phyloP scores from a whole-genome alignment of 2,113 vertebrate species.

The Merops nubicus region DNA sequence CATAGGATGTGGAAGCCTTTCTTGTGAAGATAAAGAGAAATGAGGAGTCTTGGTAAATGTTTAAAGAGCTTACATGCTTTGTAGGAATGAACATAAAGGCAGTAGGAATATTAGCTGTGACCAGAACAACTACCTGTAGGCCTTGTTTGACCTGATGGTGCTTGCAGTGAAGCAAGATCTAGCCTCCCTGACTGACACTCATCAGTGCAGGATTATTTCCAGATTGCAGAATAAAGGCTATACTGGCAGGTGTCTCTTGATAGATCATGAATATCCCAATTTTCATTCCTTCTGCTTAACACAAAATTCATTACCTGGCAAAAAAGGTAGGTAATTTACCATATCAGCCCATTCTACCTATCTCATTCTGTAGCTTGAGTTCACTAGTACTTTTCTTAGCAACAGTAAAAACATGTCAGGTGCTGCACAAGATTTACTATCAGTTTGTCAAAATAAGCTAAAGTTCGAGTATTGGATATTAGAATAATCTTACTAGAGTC shows the following conservation, averaged over 20 bases:
- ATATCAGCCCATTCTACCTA: accelerated
- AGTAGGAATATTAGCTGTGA: background rate
- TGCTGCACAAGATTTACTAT: background rate
- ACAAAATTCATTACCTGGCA: background rate
- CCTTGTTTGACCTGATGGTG: background rate
- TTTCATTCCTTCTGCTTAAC: background rate
- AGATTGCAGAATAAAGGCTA: background rate
- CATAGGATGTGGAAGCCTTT: background rate
- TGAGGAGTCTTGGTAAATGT: background rate
- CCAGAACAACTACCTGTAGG: background rate
- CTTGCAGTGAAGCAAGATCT: background rate
- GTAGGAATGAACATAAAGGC: background rate
- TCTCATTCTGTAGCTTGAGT: background rate
- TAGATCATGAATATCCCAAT: background rate
- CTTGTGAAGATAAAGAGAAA: background rate
- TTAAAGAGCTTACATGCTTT: background rate
- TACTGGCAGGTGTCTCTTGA: background rate
- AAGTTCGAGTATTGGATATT: background rate
- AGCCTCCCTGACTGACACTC: background rate
- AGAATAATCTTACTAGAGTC: background rate
- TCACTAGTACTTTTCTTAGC: background rate
- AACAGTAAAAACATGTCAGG: background rate
- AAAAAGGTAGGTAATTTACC: background rate
- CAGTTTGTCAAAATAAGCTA: background rate
- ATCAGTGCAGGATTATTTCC: background rate